Evolutionary conservation across 2,797 vertebrate species (phyloP).

Genomic region (Siniperca undulata): DNA sequence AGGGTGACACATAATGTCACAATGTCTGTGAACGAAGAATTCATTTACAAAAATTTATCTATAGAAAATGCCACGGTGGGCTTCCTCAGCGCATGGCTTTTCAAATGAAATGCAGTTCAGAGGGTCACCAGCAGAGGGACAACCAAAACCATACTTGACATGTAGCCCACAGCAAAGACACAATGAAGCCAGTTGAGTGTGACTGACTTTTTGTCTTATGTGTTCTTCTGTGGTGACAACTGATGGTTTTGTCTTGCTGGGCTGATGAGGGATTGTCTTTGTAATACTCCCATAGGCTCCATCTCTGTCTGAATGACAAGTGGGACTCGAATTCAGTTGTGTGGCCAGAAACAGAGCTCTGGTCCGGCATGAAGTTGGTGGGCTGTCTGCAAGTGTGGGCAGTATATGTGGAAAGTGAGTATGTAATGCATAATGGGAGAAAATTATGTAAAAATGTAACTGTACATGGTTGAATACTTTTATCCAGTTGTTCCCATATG

Average conservation of each 20-base stretch:
- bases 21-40: not conserved
- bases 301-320: constrained; percentile 23
- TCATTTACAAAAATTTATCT: not conserved
- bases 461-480: not conserved
- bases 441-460: constrained; percentile 12
- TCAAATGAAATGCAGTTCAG: constrained; percentile 33
- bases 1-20: not conserved
- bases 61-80: not conserved
- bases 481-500: not conserved
- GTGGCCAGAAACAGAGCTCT: not conserved
- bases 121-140: constrained; percentile 67
- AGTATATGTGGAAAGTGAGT: not conserved
- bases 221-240: constrained; percentile 9
- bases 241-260: constrained; percentile 25
- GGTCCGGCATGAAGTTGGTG: not conserved
- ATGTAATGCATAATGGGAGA: not conserved
- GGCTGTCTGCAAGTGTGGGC: not conserved
- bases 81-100: not conserved
- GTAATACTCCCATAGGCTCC: constrained; percentile 15
- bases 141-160: not conserved
- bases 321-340: not conserved
- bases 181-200: not conserved
- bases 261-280: constrained; percentile 32
- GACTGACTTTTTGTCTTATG: not conserved
- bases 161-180: not conserved